Percentiles rank a stretch among this genome's conserved stretches.
phyloP scores from a whole-genome alignment of 2,113 vertebrate species.

The Gallinago undulata region DNA sequence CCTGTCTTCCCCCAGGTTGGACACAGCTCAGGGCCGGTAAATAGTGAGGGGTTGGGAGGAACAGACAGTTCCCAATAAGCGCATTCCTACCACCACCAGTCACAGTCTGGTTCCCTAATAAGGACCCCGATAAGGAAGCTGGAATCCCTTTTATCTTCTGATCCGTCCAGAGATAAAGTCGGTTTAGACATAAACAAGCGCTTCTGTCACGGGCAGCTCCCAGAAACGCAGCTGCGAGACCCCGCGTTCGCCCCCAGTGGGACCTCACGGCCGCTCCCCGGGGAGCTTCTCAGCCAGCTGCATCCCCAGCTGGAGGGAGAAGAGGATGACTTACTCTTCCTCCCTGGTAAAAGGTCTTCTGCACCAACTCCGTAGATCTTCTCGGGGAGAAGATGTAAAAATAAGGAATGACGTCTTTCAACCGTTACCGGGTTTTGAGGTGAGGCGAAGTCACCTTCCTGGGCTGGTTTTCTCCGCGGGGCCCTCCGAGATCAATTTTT shows the following conservation, averaged over 20 bases:
- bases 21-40: neutral
- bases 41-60: neutral
- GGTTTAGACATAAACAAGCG: constrained; percentile 35
- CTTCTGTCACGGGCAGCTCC: neutral
- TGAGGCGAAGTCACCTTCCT: constrained; percentile 59
- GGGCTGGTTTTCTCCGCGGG: constrained; percentile 8
- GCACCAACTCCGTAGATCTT: neutral
- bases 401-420: constrained; percentile 44
- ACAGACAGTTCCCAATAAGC: constrained; percentile 26
- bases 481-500: neutral
- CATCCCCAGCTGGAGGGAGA: constrained; percentile 10
- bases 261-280: neutral
- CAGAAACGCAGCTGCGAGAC: constrained; percentile 12
- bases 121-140: constrained; percentile 43
- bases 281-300: constrained; percentile 15
- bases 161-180: neutral
- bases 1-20: neutral
- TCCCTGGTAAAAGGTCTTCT: neutral
- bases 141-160: constrained; percentile 64
- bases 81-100: constrained; percentile 43
- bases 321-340: constrained; percentile 1
- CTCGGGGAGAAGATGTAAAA: constrained; percentile 19
- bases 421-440: constrained; percentile 47
- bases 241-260: neutral
- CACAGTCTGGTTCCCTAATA: constrained; percentile 36